Evolutionary conservation across 2,888 invertebrate species (phyloP).

Genomic region (Anorthoa munda): DNA sequence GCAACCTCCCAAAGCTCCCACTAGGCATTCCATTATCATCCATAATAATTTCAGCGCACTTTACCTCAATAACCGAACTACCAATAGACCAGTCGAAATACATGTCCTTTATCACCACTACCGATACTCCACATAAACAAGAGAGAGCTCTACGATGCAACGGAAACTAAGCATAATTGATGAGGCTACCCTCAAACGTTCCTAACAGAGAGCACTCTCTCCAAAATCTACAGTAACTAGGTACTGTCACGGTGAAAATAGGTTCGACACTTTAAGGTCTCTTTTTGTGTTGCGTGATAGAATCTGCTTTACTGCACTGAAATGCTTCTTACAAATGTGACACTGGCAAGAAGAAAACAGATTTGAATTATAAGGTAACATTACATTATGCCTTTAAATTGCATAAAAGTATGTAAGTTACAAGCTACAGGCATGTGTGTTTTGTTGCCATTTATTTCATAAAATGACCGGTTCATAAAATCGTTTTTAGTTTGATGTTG

Average conservation of each 20-base stretch:
- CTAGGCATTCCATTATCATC: not conserved
- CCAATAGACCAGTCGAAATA: slow-evolving; percentile 25
- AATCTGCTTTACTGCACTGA: too few species aligned
- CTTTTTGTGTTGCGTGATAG: not conserved
- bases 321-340: not conserved
- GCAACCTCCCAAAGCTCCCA: not conserved
- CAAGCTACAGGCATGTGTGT: too few species aligned
- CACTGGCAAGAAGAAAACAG: not conserved
- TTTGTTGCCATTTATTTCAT: not conserved
- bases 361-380: too few species aligned
- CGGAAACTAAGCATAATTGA: slow-evolving; percentile 62
- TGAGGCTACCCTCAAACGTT: slow-evolving; percentile 54
- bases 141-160: slow-evolving; percentile 49
- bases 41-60: not conserved
- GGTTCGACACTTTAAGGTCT: not conserved
- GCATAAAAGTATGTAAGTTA: too few species aligned
- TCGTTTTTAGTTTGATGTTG: not conserved
- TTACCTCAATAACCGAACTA: slow-evolving; percentile 21
- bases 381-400: too few species aligned
- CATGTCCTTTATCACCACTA: slow-evolving; percentile 25
- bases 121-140: slow-evolving; percentile 47
- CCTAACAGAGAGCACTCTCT: slow-evolving; percentile 38
- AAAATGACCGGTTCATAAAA: not conserved
- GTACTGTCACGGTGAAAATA: not conserved
- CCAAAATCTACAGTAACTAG: slow-evolving; percentile 30